These are phyloP conservation scores for Atrichornis clamosus DNA, from an alignment of 2,113 vertebrate species.

Conservation along the genomic window DNA sequence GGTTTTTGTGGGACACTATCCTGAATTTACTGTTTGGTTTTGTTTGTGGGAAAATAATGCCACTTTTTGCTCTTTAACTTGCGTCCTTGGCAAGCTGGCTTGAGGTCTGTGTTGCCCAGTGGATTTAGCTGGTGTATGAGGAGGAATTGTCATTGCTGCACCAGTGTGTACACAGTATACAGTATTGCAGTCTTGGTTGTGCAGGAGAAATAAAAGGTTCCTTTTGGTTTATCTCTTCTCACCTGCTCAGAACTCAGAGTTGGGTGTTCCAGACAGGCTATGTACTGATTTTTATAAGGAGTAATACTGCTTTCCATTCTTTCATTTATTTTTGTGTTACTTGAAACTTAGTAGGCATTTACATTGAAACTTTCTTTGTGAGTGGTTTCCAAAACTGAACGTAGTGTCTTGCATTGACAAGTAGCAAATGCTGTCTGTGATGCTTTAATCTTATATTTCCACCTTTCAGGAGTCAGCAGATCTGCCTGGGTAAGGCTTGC, in stretches of 20 bases:
- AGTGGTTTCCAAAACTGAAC: background rate
- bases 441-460: background rate
- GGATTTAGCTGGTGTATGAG: background rate
- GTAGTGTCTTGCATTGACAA: background rate
- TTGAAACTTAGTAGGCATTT: background rate
- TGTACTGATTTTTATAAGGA: background rate
- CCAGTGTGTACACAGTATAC: background rate
- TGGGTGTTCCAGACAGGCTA: background rate
- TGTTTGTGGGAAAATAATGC: background rate
- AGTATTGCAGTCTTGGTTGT: background rate
- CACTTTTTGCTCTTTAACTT: background rate
- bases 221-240: background rate
- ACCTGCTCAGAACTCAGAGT: background rate
- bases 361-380: background rate
- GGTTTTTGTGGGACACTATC: background rate
- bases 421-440: background rate
- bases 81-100: background rate
- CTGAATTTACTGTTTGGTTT: background rate
- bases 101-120: background rate
- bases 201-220: background rate
- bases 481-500: background rate
- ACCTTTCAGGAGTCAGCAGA: background rate
- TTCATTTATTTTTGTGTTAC: background rate
- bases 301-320: background rate
- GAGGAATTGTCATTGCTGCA: background rate